Percentiles rank a stretch among this genome's conserved stretches.
Conservation (phyloP, 2,113 vertebrate genomes). For the Colaptes auratus region DNA sequence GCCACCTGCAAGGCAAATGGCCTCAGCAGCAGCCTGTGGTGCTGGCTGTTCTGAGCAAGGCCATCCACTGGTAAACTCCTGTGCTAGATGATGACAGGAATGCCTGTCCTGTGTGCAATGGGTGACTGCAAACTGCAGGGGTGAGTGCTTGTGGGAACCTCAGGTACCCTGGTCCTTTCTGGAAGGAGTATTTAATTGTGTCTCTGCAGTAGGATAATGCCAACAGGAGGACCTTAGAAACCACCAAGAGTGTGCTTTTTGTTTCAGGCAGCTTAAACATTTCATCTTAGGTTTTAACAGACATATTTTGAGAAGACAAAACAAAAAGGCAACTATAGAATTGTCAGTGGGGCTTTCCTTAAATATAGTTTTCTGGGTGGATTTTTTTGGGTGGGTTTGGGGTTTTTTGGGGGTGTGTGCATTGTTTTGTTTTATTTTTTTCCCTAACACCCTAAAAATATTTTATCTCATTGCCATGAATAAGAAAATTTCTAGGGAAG, state of each 20-base stretch:
- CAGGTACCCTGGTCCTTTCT: neutral
- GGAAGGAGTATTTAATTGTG: neutral
- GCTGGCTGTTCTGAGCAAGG: neutral
- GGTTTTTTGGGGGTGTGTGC: too few relatives aligned
- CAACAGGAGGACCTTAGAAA: neutral
- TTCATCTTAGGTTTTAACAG: neutral
- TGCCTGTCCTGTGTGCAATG: rapidly evolving
- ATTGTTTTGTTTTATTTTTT: neutral
- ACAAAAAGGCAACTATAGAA: neutral
- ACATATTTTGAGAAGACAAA: neutral
- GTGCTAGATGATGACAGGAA: neutral
- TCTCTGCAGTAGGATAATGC: neutral
- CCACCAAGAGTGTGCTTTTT: neutral
- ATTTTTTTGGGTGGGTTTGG: too few relatives aligned
- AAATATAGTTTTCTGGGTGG: neutral
- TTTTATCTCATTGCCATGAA: neutral
- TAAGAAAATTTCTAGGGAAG: neutral
- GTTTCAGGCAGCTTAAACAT: neutral
- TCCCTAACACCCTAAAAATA: neutral
- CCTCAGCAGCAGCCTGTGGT: neutral
- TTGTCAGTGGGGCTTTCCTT: neutral
- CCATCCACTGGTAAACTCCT: neutral
- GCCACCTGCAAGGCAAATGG: neutral
- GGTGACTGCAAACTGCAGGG: rapidly evolving
- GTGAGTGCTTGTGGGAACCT: rapidly evolving